Evolutionary conservation across 2,113 vertebrate species (phyloP), one percentile per base, ranked within the genome.

Genomic region (Ciconia maguari): DNA sequence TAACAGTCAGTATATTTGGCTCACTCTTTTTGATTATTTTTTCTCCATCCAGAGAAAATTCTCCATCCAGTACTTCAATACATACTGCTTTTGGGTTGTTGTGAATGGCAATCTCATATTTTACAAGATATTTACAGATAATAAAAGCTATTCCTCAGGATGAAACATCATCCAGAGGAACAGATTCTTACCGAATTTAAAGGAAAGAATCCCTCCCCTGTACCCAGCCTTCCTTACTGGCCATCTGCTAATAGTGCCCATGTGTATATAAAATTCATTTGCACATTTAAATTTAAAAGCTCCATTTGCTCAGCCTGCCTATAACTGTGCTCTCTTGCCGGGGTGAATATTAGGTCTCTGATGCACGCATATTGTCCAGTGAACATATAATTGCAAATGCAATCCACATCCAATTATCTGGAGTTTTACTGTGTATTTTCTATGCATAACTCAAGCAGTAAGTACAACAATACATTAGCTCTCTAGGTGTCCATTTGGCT

Each of bases 231-330:
- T 96, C 46, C 22, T 68, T 52, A 91, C 41, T 94, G 65, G 69
- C 70, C 87, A 94, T 91, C 91, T 94, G 95, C 52, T 94, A 82
- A 65, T 52, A 76, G 55, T 26, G 14, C 30, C 70, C 57, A 87
- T 79, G 61, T 69, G 70, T 83, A 48, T 82, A 90, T 66, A 72
- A 94, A 95, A 87, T 75, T 93, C 13, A 89, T 95, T 87, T 96
- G 70, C 92, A 94, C 79, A 79, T 92, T 89, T 84, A 87, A 93
- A 95, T 93, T 94, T 52, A 92, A 91, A 90, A 83, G 61, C 69
- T 89, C 81, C 66, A 94, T 91, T 96, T 95, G 62, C 72, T 94
- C 54, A 74, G 89, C 34, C 62, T 89, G 74, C 61, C 70, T 87
- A 5, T 75, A 85, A 72, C 80, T 51, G 6, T 72, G 69, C 14